Evolutionary conservation across 2,113 vertebrate species (phyloP).

Genomic region (Haemorhous mexicanus): DNA sequence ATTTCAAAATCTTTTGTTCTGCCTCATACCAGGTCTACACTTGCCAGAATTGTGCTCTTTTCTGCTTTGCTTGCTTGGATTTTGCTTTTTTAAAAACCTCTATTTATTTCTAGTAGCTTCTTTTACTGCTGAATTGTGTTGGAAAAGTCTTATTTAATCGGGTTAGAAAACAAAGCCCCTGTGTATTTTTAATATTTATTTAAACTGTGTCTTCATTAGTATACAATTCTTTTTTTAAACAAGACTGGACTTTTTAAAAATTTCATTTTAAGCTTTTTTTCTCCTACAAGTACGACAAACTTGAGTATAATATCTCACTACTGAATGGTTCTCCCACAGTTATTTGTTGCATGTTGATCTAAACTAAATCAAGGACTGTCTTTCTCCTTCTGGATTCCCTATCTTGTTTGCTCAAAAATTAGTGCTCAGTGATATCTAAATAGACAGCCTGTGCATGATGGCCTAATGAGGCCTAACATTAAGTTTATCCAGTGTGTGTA

Average conservation of each 20-base stretch:
- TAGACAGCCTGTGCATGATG: background rate
- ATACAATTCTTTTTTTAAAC: background rate
- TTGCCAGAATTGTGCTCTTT: background rate
- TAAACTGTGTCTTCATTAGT: background rate
- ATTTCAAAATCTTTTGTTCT: background rate
- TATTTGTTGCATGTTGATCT: background rate
- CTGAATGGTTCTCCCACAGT: background rate
- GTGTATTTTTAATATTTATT: background rate
- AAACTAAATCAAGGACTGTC: background rate
- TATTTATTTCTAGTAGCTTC: background rate
- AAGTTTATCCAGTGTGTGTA: background rate
- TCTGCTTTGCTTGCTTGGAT: background rate
- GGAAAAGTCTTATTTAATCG: background rate
- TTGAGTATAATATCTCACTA: background rate
- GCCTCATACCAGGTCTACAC: background rate
- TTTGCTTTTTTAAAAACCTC: background rate
- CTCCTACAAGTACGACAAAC: background rate
- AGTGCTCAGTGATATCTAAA: background rate
- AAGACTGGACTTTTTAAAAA: background rate
- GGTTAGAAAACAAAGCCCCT: background rate
- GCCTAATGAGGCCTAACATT: background rate
- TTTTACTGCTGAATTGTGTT: background rate
- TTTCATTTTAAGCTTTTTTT: background rate
- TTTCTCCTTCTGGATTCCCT: background rate
- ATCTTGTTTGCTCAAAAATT: background rate